Base-by-base conservation (phyloP, 2,113 vertebrate species). In the Lipophrys pholis region DNA sequence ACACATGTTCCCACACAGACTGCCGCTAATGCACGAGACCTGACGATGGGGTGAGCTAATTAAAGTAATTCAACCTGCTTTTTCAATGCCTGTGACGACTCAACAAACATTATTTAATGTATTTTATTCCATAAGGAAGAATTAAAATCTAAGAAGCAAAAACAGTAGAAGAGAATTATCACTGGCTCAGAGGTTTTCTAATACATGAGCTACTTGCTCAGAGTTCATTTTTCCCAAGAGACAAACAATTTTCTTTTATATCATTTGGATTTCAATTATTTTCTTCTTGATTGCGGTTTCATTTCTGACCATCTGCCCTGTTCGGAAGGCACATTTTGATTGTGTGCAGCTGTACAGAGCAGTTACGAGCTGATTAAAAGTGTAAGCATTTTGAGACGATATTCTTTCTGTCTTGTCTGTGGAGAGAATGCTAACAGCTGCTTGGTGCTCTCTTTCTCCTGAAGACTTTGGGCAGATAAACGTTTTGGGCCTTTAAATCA, bases 321-420 rank as follows among this genome's bases (percentile, higher is more conserved):
- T 53, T 76, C 67, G 57, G n/a, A 8, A 8, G 57, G 11, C 16
- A 11, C 72, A 68, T 75, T 86, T 76, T 17, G 59, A 68, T 72
- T 79, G 52, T 7, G 5, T 71, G 78, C 74, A 81, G 78, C 84
- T 82, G 46, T 82, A 81, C 62, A 51, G 68, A 58, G 69, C 59
- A 80, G 74, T 78, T 76, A 73, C 64, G 63, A 65, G 53, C 69
- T 76, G 83, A 89, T 91, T 88, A 87, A 86, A 87, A 77, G 74
- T 62, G 38, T 45, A 84, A 73, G 75, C 69, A 80, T 87, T 81
- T 81, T 84, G 77, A 43, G 59, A 76, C 78, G 76, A 66, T 55
- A 69, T 77, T 79, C 80, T 66, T 51, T 57, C 76, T 76, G 65
- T 76, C 82, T 49, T 61, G 77, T 75, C 80, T 76, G 67, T 69